phyloP scores from a whole-genome alignment of 2,888 invertebrate genomes.

The Calliphora vomitoria region DNA sequence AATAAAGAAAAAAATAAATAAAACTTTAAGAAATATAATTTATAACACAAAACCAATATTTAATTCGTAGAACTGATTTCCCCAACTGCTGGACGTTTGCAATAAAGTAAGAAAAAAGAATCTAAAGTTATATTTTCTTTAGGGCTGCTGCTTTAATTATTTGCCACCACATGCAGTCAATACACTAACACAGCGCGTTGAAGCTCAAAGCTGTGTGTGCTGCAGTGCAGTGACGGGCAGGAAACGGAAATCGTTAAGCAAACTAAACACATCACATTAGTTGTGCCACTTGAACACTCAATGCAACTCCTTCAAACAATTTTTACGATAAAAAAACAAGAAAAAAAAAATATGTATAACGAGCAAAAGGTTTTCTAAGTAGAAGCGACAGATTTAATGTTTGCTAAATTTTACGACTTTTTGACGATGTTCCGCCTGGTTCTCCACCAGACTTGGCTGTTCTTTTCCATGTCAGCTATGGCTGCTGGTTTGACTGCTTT shows the following conservation, averaged over 20 bases:
- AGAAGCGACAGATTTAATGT: constrained; percentile 65
- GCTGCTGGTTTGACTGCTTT: constrained; percentile 3
- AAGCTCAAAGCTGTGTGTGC: neutral
- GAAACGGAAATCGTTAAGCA: constrained; percentile 73
- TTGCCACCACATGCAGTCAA: constrained; percentile 20
- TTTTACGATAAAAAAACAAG: neutral
- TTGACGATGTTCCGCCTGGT: constrained; percentile 53
- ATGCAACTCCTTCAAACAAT: constrained; percentile 48
- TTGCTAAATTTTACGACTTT: constrained; percentile 65
- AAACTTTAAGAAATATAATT: constrained; percentile 7
- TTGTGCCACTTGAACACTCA: constrained; percentile 64
- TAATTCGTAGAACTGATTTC: neutral
- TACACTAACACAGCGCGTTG: neutral
- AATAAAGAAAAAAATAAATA: neutral
- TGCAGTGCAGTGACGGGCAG: neutral
- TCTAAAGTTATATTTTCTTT: neutral
- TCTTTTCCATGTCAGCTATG: constrained; percentile 14
- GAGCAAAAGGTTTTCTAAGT: constrained; percentile 50
- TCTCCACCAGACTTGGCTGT: constrained; percentile 5
- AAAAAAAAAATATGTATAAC: constrained; percentile 27
- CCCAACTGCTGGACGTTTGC: neutral
- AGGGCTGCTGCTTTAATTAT: constrained; percentile 22
- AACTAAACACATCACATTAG: constrained; percentile 69
- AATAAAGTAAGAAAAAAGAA: constrained; percentile 7
- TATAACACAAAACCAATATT: constrained; percentile 13